Base-by-base conservation (phyloP, 2,797 vertebrate species). In the Chelon auratus region DNA sequence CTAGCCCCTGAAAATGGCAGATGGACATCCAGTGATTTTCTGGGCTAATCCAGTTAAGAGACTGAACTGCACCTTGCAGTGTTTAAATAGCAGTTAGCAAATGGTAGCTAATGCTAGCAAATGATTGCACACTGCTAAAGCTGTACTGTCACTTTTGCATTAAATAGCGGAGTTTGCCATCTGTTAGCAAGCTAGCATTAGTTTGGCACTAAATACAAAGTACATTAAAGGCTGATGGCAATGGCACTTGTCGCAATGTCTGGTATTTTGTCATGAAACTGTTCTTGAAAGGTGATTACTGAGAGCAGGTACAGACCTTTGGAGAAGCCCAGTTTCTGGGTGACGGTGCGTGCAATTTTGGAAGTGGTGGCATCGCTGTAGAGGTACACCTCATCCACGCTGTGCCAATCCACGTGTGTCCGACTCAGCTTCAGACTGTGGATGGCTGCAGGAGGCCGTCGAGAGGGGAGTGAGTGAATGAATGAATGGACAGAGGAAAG, bases 341-440 rank as follows among this genome's bases (percentile, higher is more conserved):
- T 98, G 68, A 99, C 98, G 0, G 96, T 98, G 82, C 98, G 95
- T 50, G 98, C 98, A 68, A 99, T 99, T 94, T 99, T 99, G 72
- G 97, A 99, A 9, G 98, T 99, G 26, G 98, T 99, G 76, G 97
- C 97, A 33, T 99, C 98, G 14, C 98, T 99, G 93, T 99, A 99
- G 72, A 99, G 95, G 91, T 99, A 99, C 0, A 99, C 96, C 80
- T 99, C 97, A 12, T 99, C 96, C 91, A 98, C 93, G 11, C 97
- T 96, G 90, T 99, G 97, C 98, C 98, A 99, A 83, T 99, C 98
- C 78, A 99, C 96, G 0, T 99, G 98, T 78, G 94, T 99, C 45
- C 97, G 95, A 78, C 97, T 99, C 88, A 99, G 78, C 94, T 99
- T 98, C 58, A 97, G 91, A 84, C 97, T 97, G 80, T 98, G 97